Conservation (phyloP, 2,113 vertebrate genomes). For the Cyprinus carpio region DNA sequence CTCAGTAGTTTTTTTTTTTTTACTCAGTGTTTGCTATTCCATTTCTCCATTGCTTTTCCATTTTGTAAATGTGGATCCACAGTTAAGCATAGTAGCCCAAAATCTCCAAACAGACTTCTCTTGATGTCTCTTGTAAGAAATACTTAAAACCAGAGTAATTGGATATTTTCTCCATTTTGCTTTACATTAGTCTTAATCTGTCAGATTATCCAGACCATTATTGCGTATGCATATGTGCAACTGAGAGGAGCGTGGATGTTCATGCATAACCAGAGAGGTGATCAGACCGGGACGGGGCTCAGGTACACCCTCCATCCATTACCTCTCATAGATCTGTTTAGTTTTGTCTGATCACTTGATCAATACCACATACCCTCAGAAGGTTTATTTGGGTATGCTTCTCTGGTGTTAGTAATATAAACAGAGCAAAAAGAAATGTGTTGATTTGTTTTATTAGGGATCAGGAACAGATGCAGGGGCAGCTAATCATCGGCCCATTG, state of each 20-base stretch:
- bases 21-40: no score
- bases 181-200: conserved; percentile 1
- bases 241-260: conserved; percentile 5
- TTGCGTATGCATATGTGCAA: conserved; percentile 10
- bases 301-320: conserved; percentile 61
- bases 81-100: no score
- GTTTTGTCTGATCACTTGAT: conserved; percentile 69
- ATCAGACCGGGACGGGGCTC: conserved; percentile 21
- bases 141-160: no score
- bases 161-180: background rate
- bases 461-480: conserved; percentile 33
- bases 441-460: conserved; percentile 60
- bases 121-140: no score
- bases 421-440: conserved; percentile 60
- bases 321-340: conserved; percentile 70
- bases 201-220: background rate
- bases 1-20: no score
- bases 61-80: no score
- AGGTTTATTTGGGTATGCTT: conserved; percentile 66
- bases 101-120: no score
- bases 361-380: conserved; percentile 67
- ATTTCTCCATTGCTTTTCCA: no score
- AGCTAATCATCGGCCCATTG: conserved; percentile 51
- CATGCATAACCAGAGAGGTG: conserved; percentile 30
- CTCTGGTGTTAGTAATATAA: conserved; percentile 60